These are phyloP conservation scores for Zygogramma bicolorata DNA, from an alignment of 2,888 invertebrate species.

Conservation along the genomic window DNA sequence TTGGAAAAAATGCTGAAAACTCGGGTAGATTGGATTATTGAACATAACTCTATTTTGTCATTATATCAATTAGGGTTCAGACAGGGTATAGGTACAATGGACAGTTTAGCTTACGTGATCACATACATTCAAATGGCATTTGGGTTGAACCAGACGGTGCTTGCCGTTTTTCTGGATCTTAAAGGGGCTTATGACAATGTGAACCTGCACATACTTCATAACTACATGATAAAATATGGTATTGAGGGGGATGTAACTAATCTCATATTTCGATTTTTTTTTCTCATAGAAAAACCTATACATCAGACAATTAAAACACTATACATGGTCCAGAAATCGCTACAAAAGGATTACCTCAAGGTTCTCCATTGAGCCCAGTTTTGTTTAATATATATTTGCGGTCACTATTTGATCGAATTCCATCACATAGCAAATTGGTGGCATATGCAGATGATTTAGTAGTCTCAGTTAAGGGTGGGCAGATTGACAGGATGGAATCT, in stretches of 20 bases:
- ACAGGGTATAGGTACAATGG: background rate
- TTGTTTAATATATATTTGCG: constrained; percentile 10
- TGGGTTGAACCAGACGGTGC: background rate
- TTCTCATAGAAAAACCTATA: background rate
- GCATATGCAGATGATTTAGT: constrained; percentile 14
- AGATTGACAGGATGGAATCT: background rate
- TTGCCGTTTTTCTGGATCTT: background rate
- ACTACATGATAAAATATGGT: background rate
- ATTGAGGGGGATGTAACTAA: background rate
- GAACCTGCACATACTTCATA: background rate
- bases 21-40: background rate
- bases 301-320: background rate
- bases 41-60: background rate
- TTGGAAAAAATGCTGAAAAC: background rate
- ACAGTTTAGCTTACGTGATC: background rate
- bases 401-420: constrained; percentile 3
- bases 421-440: background rate
- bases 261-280: background rate
- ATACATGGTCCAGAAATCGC: background rate
- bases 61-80: background rate
- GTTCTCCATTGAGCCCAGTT: background rate
- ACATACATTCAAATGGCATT: constrained; percentile 2
- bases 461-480: background rate
- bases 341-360: constrained; percentile 3
- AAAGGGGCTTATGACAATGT: background rate